phyloP scores from a whole-genome alignment of 1,140 invertebrate species.

The Parapsyche elsis region DNA sequence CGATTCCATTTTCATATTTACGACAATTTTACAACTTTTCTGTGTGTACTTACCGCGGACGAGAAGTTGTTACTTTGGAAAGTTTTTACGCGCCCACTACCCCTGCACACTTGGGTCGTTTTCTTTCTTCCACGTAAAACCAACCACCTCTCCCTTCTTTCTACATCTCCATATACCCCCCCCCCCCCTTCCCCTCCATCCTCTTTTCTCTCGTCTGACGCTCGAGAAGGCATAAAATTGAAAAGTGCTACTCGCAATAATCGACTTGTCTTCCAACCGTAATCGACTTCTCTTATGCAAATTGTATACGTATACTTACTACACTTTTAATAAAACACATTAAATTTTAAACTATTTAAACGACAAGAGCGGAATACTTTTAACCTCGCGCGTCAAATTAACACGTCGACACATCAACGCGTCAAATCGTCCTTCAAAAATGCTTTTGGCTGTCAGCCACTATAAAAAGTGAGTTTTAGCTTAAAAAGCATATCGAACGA shows the following conservation, averaged over 20 bases:
- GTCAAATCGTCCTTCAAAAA: no score
- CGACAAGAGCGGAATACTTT: no score
- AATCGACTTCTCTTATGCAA: background rate
- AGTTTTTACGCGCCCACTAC: slow-evolving; percentile 52
- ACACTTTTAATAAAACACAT: no score
- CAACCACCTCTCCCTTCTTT: no score
- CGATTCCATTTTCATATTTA: slow-evolving; percentile 57
- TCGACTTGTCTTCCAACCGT: slow-evolving; percentile 12
- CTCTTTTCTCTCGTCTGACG: background rate
- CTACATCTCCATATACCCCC: background rate
- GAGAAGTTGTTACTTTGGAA: slow-evolving; percentile 52
- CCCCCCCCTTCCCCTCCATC: background rate
- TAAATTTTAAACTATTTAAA: no score
- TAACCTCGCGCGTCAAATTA: no score
- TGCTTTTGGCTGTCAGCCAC: no score
- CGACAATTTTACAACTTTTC: slow-evolving; percentile 57
- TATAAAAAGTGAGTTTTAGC: no score
- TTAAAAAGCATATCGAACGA: no score
- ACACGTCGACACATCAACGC: no score
- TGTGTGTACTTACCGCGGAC: slow-evolving; percentile 38
- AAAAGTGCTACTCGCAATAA: slow-evolving; percentile 44
- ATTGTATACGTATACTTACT: background rate
- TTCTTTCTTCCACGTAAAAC: slow-evolving; percentile 42
- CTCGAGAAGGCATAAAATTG: slow-evolving; percentile 43
- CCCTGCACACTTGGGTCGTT: slow-evolving; percentile 8